Conservation (phyloP, 2,797 vertebrate species). For the Antennarius maculatus region DNA sequence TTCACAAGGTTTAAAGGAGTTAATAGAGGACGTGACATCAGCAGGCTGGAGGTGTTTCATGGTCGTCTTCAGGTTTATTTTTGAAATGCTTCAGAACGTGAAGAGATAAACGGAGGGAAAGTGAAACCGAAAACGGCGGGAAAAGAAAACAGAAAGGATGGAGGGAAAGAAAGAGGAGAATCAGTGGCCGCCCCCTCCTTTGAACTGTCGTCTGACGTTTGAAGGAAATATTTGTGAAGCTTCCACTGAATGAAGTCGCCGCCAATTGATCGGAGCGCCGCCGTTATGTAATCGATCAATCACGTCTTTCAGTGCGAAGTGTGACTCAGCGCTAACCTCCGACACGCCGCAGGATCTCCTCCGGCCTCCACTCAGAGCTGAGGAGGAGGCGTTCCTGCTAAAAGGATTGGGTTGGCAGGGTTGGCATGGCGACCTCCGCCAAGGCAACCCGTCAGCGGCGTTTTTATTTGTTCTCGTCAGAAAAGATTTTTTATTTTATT, state of each 20-base stretch:
- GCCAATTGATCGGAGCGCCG: constrained; percentile 35
- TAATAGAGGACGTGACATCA: too few relatives aligned
- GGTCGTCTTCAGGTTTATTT: too few relatives aligned
- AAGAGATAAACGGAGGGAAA: too few relatives aligned
- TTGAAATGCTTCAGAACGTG: too few relatives aligned
- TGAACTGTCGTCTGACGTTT: constrained; percentile 35
- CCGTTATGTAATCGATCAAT: constrained; percentile 33
- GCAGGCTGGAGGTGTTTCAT: too few relatives aligned
- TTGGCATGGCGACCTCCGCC: constrained; percentile 56
- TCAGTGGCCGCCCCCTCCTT: constrained; percentile 18
- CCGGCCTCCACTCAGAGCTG: constrained; percentile 45
- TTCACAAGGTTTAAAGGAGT: too few relatives aligned
- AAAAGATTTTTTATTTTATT: constrained; percentile 26
- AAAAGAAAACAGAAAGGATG: too few relatives aligned
- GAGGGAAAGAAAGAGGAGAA: neutral
- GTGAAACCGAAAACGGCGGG: too few relatives aligned
- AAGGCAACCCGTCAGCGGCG: constrained; percentile 44
- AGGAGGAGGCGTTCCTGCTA: constrained; percentile 52
- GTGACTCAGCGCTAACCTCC: constrained; percentile 40
- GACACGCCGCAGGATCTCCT: constrained; percentile 26
- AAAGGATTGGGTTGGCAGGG: constrained; percentile 56
- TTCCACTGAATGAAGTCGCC: constrained; percentile 21
- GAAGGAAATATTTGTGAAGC: constrained; percentile 34
- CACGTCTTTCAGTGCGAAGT: constrained; percentile 24
- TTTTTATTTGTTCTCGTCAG: constrained; percentile 9